These are phyloP conservation scores for Camptogramma bilineatum DNA, from an alignment of 2,888 invertebrate species.

Conservation along the genomic window DNA sequence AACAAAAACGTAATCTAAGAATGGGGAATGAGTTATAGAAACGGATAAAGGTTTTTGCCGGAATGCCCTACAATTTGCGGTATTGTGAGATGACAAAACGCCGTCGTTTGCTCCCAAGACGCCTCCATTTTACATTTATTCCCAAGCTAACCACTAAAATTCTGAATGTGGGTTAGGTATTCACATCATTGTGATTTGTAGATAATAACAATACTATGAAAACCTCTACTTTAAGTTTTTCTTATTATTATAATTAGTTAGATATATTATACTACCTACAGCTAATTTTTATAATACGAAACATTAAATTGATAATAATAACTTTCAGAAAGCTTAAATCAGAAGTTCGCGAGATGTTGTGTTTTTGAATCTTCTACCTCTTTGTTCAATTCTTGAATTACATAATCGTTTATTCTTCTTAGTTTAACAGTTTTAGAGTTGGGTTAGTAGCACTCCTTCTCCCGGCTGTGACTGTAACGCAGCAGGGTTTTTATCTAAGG, in stretches of 20 bases:
- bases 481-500: conserved; percentile 64
- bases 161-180: background rate
- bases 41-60: conserved; percentile 43
- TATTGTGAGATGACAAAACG: conserved; percentile 70
- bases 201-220: background rate
- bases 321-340: no score
- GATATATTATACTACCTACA: no score
- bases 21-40: conserved; percentile 39
- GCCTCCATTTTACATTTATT: conserved; percentile 39
- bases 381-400: no score
- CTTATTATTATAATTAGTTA: no score
- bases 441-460: conserved; percentile 48
- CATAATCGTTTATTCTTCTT: background rate
- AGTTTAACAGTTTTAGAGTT: background rate
- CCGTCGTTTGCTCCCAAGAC: conserved; percentile 57
- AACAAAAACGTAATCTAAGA: conserved; percentile 36
- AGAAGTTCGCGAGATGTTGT: no score
- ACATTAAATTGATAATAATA: no score
- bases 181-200: conserved; percentile 2
- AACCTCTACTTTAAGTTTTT: background rate
- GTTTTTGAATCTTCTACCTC: no score
- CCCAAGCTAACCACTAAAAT: conserved; percentile 34
- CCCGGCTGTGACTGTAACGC: conserved; percentile 47
- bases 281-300: no score
- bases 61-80: conserved; percentile 62